Base-by-base conservation (phyloP, 64 coral and sea anemone species). In the Montipora sp. region DNA sequence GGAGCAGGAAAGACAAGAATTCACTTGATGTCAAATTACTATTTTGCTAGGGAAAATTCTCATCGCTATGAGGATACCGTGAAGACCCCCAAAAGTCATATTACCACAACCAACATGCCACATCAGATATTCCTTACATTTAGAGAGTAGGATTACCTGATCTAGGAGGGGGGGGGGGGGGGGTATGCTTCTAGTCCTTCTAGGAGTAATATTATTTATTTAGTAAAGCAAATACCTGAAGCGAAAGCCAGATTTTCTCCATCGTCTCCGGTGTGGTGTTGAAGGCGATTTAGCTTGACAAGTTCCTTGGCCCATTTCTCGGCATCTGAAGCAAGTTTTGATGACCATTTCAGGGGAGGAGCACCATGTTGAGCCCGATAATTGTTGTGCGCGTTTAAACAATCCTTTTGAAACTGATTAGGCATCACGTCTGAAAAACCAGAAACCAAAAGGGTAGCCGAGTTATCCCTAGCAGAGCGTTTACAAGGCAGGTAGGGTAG, bases 281-380 rank as follows among this genome's bases (percentile, higher is more conserved):
- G 98, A 58, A 99, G 80, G 15, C 84, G 87, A 57, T 94, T 95
- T 48, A 81, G 88, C 24, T 87, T 84, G 5, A 95, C 98, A 0
- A 99, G 89, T 23, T 99, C 92, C 63, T 89, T 94, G 20, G 98
- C 98, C 98, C 98, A 99, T 48, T 96, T 99, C 58, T 99, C 98
- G 0, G 94, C 95, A 66, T 96, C 94, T 2, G 94, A 96, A 0
- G 98, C 98, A 2, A 99, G 92, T 94, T 99, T 99, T 78, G 98
- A 92, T 36, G 98, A 99, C 98, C 98, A 99, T 82, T 94, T 99
- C 71, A 99, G 74, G 1, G 94, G 67, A 3, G 98, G 98, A 3
- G 98, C 98, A 16, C 98, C 98, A 81, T 99, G 98, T 15, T 99
- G 94, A 44, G 88, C 88, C 0, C 98, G 94, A 69, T 99, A 99